These are phyloP conservation scores for Drosophila lini DNA, from an alignment of 1,140 invertebrate genomes.

Conservation along the genomic window DNA sequence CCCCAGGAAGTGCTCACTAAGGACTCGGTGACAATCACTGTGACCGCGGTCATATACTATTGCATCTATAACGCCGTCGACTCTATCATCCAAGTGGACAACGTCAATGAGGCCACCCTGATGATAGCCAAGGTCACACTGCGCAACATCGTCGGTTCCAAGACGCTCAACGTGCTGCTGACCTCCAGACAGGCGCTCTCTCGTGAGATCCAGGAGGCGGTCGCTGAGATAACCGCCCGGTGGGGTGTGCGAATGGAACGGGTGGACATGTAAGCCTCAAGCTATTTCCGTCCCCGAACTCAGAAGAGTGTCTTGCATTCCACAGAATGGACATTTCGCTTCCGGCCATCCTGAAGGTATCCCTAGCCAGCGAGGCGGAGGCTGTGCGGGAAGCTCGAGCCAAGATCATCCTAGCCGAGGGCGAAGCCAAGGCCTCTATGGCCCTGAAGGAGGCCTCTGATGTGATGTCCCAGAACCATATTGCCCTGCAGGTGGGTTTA, in stretches of 20 bases:
- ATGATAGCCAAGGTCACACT: conserved; percentile 85
- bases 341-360: conserved; percentile 91
- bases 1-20: conserved; percentile 89
- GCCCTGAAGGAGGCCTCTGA: conserved; percentile 96
- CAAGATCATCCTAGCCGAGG: conserved; percentile 93
- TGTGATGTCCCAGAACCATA: conserved; percentile 94
- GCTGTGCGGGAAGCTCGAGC: conserved; percentile 88
- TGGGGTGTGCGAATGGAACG: conserved; percentile 98
- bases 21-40: conserved; percentile 91
- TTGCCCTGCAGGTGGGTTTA: conserved; percentile 91
- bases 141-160: conserved; percentile 93
- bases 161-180: conserved; percentile 87
- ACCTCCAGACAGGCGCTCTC: conserved; percentile 58
- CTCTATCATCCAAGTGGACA: conserved; percentile 92
- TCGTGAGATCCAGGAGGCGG: conserved; percentile 32
- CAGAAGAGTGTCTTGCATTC: too few species aligned
- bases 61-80: conserved; percentile 90
- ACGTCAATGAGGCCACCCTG: conserved; percentile 89
- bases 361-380: conserved; percentile 94
- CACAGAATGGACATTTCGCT: conserved; percentile 94
- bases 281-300: too few species aligned
- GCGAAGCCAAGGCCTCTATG: conserved; percentile 94
- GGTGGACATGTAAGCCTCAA: conserved; percentile 92
- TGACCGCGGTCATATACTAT: conserved; percentile 92
- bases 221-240: conserved; percentile 84